Base-by-base conservation (phyloP, 2,888 invertebrate genomes). In the Rhamnusium bicolor region DNA sequence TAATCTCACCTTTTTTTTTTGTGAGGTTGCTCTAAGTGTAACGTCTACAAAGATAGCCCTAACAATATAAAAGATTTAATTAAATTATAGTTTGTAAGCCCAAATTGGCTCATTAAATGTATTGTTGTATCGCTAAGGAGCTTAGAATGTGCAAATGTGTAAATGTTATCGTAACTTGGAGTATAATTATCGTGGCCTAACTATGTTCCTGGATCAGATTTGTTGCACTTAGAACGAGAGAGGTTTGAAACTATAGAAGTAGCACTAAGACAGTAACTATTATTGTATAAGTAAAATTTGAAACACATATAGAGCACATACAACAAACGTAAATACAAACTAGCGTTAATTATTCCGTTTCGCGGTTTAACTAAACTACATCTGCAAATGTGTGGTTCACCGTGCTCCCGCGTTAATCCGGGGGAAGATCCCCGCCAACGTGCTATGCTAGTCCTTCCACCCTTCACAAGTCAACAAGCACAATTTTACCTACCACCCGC, bases 301-400 rank as follows among this genome's bases (percentile, higher is more conserved):
- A 67, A 75, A 72, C 68, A 75, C 68, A 72, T n/a, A n/a, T 67
- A 65, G 72, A 72, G 66, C 70, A 60, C 68, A 75, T 63, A 75
- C 60, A 70, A 60, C 75, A 72, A 75, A 75, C 77, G 81, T 79
- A 81, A 81, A 82, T 82, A 82, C 79, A 79, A 82, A 80, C 81
- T 80, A 77, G 79, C 81, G 81, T 81, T 83, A 83, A 82, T 81
- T 82, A 82, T 82, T 79, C 82, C 78, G 78, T 81, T 82, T 81
- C 78, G 79, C 68, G 79, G 79, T 81, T 79, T 81, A 79, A 79
- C 80, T 81, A 81, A 81, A 80, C 79, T 80, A 79, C 80, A 81
- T 79, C 79, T 82, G 80, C 80, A 81, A 80, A 82, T 80, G 81
- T 80, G 79, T 79, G 80, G 78, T 76, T 75, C 80, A 79, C 76